Evolutionary conservation across 2,113 vertebrate genomes (phyloP), one percentile per base, ranked within the genome.

Genomic region (Geococcyx californianus): DNA sequence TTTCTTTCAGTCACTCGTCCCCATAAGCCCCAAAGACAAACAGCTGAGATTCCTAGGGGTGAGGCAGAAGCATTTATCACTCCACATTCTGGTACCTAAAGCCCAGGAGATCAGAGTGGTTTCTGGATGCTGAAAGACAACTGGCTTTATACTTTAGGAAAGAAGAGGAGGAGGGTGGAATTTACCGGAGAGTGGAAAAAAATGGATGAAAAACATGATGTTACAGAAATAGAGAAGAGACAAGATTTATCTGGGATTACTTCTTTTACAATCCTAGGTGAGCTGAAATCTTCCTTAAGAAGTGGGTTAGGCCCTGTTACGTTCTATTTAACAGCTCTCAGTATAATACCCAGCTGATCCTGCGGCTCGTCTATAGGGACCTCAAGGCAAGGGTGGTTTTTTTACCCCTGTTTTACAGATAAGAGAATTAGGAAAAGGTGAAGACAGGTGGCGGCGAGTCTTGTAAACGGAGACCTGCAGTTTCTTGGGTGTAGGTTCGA

Each of bases 211-310:
- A 79, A 91, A 36, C 33, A 31, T 59, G 15, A 7, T 31, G 38
- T 44, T 84, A 10, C 42, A 62, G 72, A 64, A 76, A 56, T 7
- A 72, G 52, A 63, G 77, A 69, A 67, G 28, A 90, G 52, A 59
- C 62, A 81, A 94, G 90, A 73, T 94, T 93, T 90, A 45, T 26
- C 64, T 64, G 66, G 72, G 44, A 84, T 91, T 92, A 31, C 29
- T 66, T 7, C 58, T 89, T 75, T 45, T 56, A 58, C 89, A 95
- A 44, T 45, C 86, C 78, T 28, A 58, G 63, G 79, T 94, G 76
- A 93, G 34, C 67, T 67, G 81, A 87, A 96, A 60, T 63, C 55
- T 93, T 55, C 82, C 73, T 47, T 11, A 68, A 88, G 86, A 33
- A 85, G 87, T 58, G 68, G 54, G 44, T 54, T 67, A 93, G 78